Conservation (phyloP, 2,888 invertebrate species). For the Mellilla xanthometata region DNA sequence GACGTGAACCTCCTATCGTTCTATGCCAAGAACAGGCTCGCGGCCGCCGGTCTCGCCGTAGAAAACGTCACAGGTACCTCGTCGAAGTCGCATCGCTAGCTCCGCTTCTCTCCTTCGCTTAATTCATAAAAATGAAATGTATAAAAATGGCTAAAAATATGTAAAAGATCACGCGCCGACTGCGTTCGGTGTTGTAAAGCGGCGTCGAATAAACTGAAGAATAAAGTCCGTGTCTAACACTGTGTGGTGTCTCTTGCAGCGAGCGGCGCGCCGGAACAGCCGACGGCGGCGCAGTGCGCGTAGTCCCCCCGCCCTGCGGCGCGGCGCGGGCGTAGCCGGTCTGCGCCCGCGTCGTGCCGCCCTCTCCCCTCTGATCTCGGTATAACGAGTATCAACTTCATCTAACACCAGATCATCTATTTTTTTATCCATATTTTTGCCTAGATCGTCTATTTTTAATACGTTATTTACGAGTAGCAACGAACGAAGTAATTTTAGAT, state of each 20-base stretch:
- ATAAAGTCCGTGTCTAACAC: slow-evolving; percentile 79
- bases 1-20: slow-evolving; percentile 94
- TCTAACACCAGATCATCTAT: slow-evolving; percentile 73
- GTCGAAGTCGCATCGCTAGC: slow-evolving; percentile 60
- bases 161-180: slow-evolving; percentile 44
- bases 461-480: slow-evolving; percentile 52
- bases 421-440: slow-evolving; percentile 59
- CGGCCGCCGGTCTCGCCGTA: slow-evolving; percentile 80
- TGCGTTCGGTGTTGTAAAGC: slow-evolving; percentile 50
- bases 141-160: slow-evolving; percentile 52
- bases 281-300: slow-evolving; percentile 83
- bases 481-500: slow-evolving; percentile 56
- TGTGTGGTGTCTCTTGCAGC: slow-evolving; percentile 83
- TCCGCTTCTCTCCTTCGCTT: slow-evolving; percentile 72
- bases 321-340: slow-evolving; percentile 44
- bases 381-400: slow-evolving; percentile 65
- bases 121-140: slow-evolving; percentile 58
- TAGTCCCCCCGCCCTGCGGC: slow-evolving; percentile 56
- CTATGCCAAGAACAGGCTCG: slow-evolving; percentile 91
- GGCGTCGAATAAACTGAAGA: slow-evolving; percentile 46
- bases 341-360: slow-evolving; percentile 54
- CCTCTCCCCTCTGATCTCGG: slow-evolving; percentile 76
- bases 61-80: slow-evolving; percentile 78
- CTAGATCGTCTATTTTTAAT: slow-evolving; percentile 56
- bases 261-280: slow-evolving; percentile 80